Conservation (phyloP, 1,140 invertebrate species). For the Lamellibrachia luymesi region DNA sequence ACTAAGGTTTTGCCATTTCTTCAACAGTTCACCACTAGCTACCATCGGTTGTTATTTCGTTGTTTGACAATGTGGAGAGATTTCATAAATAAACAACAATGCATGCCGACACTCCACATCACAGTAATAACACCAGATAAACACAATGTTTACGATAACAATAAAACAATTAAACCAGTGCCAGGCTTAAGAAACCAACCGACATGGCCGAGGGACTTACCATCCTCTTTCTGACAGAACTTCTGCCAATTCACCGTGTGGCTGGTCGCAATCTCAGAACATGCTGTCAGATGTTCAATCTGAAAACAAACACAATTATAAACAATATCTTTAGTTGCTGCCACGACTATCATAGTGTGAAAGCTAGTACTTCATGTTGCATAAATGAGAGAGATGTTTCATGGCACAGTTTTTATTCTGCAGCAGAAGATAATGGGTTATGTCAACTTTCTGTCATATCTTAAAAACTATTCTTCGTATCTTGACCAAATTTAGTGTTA, state of each 20-base stretch:
- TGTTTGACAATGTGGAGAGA: not conserved
- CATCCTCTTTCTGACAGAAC: slow-evolving; percentile 74
- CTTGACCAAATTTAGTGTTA: too few relatives aligned
- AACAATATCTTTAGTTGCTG: not conserved
- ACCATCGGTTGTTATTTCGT: not conserved
- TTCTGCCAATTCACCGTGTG: slow-evolving; percentile 94
- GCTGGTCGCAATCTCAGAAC: slow-evolving; percentile 85
- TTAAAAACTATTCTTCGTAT: too few relatives aligned
- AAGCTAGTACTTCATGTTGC: too few relatives aligned
- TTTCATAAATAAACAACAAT: too few relatives aligned
- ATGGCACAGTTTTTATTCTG: too few relatives aligned
- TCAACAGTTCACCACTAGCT: too few relatives aligned
- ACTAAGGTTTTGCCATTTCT: too few relatives aligned
- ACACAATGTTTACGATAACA: too few relatives aligned
- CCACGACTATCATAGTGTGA: not conserved
- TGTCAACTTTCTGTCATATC: not conserved
- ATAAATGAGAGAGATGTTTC: too few relatives aligned
- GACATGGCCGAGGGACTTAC: slow-evolving; percentile 30
- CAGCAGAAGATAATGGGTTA: too few relatives aligned
- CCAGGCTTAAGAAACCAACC: not conserved
- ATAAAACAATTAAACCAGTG: not conserved
- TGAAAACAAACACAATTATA: slow-evolving; percentile 25
- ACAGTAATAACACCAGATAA: too few relatives aligned
- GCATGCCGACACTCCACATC: too few relatives aligned
- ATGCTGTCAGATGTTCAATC: slow-evolving; percentile 92